A percentile compares a stretch with the other conserved stretches of the same genome.
Conservation (phyloP, 1,140 invertebrate species). For the Teleopsis dalmanni region DNA sequence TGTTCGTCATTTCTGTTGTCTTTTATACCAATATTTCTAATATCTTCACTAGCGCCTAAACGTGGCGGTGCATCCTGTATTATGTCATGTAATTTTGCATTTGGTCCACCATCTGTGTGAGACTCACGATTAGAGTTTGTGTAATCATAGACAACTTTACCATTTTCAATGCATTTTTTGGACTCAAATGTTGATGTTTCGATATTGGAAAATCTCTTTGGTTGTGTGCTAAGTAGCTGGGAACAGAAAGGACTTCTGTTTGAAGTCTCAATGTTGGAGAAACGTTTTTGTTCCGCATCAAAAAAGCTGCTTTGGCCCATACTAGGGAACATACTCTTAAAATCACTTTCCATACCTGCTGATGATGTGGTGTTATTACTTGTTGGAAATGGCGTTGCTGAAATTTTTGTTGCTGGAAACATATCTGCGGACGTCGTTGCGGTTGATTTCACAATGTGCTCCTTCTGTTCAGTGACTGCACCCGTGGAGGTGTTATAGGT, state of each 20-base stretch:
- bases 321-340: slow-evolving; percentile 33
- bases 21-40: not conserved
- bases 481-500: not conserved
- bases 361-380: slow-evolving; percentile 10
- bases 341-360: slow-evolving; percentile 31
- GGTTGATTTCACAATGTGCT: no score
- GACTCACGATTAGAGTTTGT: slow-evolving; percentile 25
- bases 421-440: slow-evolving; percentile 7
- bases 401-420: slow-evolving; percentile 3
- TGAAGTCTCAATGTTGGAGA: slow-evolving; percentile 32
- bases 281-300: slow-evolving; percentile 32
- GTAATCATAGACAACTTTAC: slow-evolving; percentile 33
- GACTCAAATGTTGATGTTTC: slow-evolving; percentile 35
- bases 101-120: slow-evolving; percentile 17
- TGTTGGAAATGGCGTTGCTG: slow-evolving; percentile 7
- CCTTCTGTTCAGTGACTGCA: not conserved
- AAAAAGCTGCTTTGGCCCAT: slow-evolving; percentile 28
- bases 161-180: slow-evolving; percentile 35
- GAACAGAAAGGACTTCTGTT: not conserved
- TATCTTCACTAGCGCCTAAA: not conserved
- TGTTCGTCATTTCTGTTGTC: not conserved
- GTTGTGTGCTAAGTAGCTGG: slow-evolving; percentile 13
- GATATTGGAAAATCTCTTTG: slow-evolving; percentile 39
- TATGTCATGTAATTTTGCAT: no score
- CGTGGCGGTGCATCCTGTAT: not conserved